phyloP scores from a whole-genome alignment of 2,113 vertebrate genomes.

The Pionites leucogaster region DNA sequence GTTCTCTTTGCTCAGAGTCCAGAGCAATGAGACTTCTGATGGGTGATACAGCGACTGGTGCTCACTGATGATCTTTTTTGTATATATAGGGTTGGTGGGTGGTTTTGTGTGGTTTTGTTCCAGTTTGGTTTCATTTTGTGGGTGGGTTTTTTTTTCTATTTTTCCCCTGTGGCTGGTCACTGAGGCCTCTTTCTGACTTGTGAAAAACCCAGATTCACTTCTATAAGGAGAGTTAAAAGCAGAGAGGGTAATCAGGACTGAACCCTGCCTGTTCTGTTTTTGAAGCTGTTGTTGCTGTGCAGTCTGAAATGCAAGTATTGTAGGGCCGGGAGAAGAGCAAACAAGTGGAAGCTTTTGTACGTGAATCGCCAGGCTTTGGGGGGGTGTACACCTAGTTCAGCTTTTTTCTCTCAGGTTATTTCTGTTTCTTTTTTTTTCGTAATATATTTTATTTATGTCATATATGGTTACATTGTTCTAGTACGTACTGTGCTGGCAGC shows the following conservation, averaged over 20 bases:
- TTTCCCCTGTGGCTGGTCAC: neutral
- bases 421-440: neutral
- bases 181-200: neutral
- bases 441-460: neutral
- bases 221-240: neutral
- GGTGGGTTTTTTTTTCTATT: neutral
- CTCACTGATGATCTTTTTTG: neutral
- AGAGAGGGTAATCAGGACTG: accelerated
- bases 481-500: neutral
- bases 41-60: neutral
- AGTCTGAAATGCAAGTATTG: neutral
- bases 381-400: neutral
- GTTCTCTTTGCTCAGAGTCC: neutral
- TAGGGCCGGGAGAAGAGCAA: neutral
- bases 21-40: accelerated
- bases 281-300: neutral
- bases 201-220: neutral
- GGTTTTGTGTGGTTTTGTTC: neutral
- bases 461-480: neutral
- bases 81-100: neutral
- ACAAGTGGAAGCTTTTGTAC: neutral
- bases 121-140: neutral
- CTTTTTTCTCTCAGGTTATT: neutral
- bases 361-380: neutral
- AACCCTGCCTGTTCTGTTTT: neutral